A percentile compares a stretch with the other conserved stretches of the same genome.
Conservation (phyloP, 2,113 vertebrate genomes). For the Buteo buteo region DNA sequence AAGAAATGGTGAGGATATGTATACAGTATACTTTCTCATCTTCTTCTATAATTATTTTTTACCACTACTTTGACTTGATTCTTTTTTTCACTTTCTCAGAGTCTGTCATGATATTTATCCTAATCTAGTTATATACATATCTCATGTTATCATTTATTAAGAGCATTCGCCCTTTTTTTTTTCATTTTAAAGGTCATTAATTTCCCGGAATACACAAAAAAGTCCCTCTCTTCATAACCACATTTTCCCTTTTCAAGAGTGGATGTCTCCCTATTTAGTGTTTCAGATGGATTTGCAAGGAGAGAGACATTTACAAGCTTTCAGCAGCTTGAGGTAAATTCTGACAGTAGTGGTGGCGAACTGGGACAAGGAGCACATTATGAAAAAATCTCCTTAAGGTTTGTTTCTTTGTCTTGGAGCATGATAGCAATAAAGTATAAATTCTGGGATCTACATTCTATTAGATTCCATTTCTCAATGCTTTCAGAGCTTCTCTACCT, state of each 20-base stretch:
- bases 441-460: background rate
- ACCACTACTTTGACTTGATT: background rate
- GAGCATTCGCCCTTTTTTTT: background rate
- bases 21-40: background rate
- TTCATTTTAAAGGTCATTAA: background rate
- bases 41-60: background rate
- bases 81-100: background rate
- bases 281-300: background rate
- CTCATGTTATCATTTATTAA: background rate
- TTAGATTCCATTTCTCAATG: background rate
- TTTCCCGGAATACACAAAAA: background rate
- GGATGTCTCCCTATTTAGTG: background rate
- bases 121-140: background rate
- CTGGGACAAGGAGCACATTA: background rate
- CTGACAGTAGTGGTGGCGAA: background rate
- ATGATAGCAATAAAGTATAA: background rate
- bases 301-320: background rate
- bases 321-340: background rate
- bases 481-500: background rate
- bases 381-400: background rate
- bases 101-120: background rate
- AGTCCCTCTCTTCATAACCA: rapidly evolving
- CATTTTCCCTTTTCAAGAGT: background rate
- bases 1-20: background rate
- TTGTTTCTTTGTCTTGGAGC: background rate